Percentiles rank a stretch among this genome's conserved stretches.
phyloP scores from a whole-genome alignment of 1,140 invertebrate species.

The Drosophila hydei region DNA sequence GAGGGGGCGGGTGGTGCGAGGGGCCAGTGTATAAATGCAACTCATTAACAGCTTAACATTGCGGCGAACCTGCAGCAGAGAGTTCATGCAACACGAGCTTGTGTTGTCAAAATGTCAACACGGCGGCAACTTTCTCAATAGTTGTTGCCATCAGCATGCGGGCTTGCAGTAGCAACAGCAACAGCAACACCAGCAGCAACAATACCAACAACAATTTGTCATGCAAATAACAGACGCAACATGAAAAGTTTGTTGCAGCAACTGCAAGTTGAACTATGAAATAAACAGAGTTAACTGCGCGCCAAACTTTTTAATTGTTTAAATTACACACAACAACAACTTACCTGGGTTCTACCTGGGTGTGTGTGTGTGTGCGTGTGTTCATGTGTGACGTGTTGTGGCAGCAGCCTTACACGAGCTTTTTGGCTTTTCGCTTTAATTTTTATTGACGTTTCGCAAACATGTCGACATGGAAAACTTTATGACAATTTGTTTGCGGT shows the following conservation, averaged over 20 bases:
- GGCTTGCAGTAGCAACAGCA: conserved; percentile 13
- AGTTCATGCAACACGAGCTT: conserved; percentile 12
- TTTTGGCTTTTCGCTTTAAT: conserved; percentile 64
- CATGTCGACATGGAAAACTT: conserved; percentile 23
- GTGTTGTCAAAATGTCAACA: conserved; percentile 43
- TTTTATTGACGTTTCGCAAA: conserved; percentile 51
- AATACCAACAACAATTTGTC: conserved; percentile 56
- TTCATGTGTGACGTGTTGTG: conserved; percentile 21
- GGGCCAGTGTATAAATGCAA: conserved; percentile 20
- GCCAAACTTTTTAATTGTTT: conserved; percentile 77
- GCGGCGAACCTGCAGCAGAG: background rate
- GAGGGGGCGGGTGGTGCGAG: background rate
- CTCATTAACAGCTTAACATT: conserved; percentile 51
- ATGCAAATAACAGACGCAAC: conserved; percentile 63
- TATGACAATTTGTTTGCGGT: conserved; percentile 27
- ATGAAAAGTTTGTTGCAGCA: conserved; percentile 49
- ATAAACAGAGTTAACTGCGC: conserved; percentile 54
- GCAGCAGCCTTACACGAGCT: conserved; percentile 30
- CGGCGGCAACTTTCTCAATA: conserved; percentile 38
- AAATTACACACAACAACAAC: conserved; percentile 65
- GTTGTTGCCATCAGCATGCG: conserved; percentile 33
- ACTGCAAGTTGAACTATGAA: conserved; percentile 48
- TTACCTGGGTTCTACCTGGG: conserved; percentile 24
- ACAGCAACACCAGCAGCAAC: background rate
- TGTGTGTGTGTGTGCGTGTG: conserved; percentile 2